phyloP scores from a whole-genome alignment of 2,797 vertebrate species.

The Poecile montanus region DNA sequence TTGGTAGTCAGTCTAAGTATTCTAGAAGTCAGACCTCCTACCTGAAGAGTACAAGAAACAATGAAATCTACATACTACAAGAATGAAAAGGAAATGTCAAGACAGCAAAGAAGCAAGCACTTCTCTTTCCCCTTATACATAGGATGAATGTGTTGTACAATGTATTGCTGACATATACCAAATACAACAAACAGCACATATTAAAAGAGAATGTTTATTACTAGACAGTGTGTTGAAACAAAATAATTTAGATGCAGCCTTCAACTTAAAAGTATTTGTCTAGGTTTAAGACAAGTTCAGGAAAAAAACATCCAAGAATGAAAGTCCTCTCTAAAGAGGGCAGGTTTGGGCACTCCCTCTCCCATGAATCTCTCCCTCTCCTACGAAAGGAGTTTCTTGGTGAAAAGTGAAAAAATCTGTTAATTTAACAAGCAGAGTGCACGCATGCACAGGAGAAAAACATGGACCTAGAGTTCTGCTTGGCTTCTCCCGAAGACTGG shows the following conservation, averaged over 20 bases:
- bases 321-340: not conserved
- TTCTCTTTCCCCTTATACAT: not conserved
- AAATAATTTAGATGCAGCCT: not conserved
- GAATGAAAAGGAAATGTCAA: not conserved
- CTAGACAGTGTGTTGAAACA: not conserved
- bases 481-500: rapidly evolving
- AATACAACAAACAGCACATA: not conserved
- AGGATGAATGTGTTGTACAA: not conserved
- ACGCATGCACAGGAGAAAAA: not conserved
- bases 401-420: not conserved
- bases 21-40: not conserved
- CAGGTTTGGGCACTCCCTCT: not conserved
- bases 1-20: not conserved
- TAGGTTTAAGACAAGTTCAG: not conserved
- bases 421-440: not conserved
- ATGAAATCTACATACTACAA: not conserved
- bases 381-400: not conserved
- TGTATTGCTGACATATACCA: not conserved
- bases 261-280: not conserved
- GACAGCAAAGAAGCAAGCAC: not conserved
- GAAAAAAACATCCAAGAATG: rapidly evolving
- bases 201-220: not conserved
- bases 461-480: not conserved
- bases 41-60: not conserved
- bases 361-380: no score